Evolutionary conservation across 2,797 vertebrate species (phyloP).

Genomic region (Sebastes cheni): DNA sequence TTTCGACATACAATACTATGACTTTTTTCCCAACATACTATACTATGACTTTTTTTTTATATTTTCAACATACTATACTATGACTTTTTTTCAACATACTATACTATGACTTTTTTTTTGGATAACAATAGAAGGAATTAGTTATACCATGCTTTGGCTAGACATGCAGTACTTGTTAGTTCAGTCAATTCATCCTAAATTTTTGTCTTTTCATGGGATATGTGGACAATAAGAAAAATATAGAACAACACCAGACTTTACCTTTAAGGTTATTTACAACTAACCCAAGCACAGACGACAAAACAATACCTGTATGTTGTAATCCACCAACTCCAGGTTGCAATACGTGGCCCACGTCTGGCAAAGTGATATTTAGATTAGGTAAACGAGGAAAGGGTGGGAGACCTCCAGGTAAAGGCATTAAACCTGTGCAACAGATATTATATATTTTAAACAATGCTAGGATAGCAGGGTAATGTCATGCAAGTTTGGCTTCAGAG

Average conservation of each 20-base stretch:
- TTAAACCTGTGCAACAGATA: constrained; percentile 79
- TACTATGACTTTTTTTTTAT: no score
- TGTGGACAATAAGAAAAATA: not conserved
- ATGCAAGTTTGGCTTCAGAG: not conserved
- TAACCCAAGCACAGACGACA: not conserved
- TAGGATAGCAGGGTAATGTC: not conserved
- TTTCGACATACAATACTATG: no score
- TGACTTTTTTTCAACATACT: no score
- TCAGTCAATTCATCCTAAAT: no score
- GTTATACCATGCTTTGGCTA: no score
- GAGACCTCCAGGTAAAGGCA: constrained; percentile 85
- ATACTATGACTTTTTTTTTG: no score
- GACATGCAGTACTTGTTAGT: no score
- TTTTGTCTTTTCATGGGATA: no score
- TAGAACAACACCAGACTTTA: not conserved
- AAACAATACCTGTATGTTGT: constrained; percentile 83
- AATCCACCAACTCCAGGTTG: constrained; percentile 75
- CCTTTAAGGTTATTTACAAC: not conserved
- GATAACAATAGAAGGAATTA: no score
- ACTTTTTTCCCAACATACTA: no score
- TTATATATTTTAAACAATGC: not conserved
- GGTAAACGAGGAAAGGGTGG: constrained; percentile 82
- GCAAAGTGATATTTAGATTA: constrained; percentile 84
- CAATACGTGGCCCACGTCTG: constrained; percentile 78
- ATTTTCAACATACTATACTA: no score